Evolutionary conservation across 2,888 invertebrate species (phyloP), one percentile per base, ranked within the genome.

Genomic region (Cataglyphis rosenhaueri): DNA sequence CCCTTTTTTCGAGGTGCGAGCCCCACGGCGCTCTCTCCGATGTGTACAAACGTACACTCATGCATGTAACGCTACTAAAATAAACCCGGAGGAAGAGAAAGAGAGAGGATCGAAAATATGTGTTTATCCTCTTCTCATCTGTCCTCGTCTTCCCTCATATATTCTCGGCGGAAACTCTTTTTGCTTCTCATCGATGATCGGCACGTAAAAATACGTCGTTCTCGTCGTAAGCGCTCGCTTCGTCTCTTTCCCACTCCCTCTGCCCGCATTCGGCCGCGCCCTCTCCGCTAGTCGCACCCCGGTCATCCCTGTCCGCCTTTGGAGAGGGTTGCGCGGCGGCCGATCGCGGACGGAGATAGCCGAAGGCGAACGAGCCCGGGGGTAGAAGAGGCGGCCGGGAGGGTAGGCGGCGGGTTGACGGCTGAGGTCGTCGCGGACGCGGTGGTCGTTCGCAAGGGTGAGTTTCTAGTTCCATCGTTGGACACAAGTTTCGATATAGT

Each of bases 131-230:
- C 10, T 57, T 41, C 44, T 35, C 52, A 8, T 57, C 57, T 18
- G 15, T 35, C 25, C 25, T 25, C 25, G 48, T 10, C 18, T 65
- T 41, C 52, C 61, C 25, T 29, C 15, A 6, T 52, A 29, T 82
- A 82, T 73, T 75, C 59, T 52, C 21, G 5, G 9, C 25, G 9
- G 5, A 73, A 44, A 12, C 12, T 18, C n/a, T 15, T 25, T 21
- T 81, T 21, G 73, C 25, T 81, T 75, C 73, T 76, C 84, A 57
- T 71, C 81, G 68, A 48, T 66, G 89, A 90, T 52, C 90, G 91
- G 83, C 82, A 88, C 90, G 90, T 83, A 89, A 65, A 90, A 86
- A 92, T 91, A 90, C 91, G 91, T 91, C 92, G 90, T 75, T 66
- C 81, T 71, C 76, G 76, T 44, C 41, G 32, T 59, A 59, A 57